Conservation (phyloP, 2,797 vertebrate genomes). For the Basileuterus tristriatus region DNA sequence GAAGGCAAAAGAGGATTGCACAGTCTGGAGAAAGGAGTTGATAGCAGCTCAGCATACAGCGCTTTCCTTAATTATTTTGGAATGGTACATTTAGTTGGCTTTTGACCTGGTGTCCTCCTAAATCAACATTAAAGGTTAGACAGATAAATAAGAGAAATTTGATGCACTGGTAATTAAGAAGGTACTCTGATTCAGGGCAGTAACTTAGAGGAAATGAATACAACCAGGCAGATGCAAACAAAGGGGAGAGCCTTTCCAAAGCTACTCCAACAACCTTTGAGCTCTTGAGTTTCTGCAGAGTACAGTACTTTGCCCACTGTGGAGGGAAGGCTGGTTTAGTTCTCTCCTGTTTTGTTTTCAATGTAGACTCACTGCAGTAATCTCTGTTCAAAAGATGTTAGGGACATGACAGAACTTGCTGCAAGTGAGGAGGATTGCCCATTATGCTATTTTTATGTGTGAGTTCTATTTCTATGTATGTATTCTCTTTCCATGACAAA, state of each 20-base stretch:
- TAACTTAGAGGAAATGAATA: slow-evolving; percentile 1
- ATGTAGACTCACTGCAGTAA: not conserved
- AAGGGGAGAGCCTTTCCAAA: not conserved
- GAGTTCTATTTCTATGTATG: not conserved
- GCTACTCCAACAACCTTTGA: not conserved
- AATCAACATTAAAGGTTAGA: not conserved
- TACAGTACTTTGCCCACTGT: not conserved
- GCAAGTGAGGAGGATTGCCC: not conserved
- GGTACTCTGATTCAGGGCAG: not conserved
- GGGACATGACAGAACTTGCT: not conserved
- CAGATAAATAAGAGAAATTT: slow-evolving; percentile 8
- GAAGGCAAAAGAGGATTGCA: not conserved
- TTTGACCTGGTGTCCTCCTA: slow-evolving; percentile 22
- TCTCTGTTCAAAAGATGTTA: not conserved
- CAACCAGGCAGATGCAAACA: not conserved
- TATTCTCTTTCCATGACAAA: not conserved
- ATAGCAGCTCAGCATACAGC: not conserved
- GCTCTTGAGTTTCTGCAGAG: not conserved
- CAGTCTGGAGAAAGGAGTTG: not conserved
- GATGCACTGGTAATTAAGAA: slow-evolving; percentile 19
- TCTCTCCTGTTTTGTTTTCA: not conserved
- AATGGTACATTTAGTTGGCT: not conserved
- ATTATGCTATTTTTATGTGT: not conserved
- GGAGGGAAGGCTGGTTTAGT: not conserved
- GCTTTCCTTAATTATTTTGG: not conserved